phyloP scores from a whole-genome alignment of 2,113 vertebrate species.

The Melanerpes aurifrons region DNA sequence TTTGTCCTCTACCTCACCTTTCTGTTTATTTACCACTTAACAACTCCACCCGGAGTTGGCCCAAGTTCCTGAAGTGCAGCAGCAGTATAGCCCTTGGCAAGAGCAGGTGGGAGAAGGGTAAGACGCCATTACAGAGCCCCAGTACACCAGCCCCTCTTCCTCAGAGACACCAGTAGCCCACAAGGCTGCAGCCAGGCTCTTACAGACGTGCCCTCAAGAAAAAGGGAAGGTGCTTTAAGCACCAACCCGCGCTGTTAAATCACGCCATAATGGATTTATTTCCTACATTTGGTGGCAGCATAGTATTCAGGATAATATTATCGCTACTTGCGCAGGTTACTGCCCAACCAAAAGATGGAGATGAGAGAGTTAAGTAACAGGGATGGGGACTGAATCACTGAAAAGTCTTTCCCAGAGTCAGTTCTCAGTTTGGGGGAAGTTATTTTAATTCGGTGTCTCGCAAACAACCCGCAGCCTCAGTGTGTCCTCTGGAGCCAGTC shows the following conservation, averaged over 20 bases:
- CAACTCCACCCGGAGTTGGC: background rate
- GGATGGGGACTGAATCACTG: constrained; percentile 2
- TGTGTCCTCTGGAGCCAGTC: background rate
- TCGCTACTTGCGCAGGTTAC: background rate
- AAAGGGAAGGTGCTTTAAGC: background rate
- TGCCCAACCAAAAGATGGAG: background rate
- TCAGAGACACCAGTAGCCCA: background rate
- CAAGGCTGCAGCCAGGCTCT: background rate
- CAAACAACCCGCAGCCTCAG: background rate
- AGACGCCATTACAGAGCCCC: fast-evolving
- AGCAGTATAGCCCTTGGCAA: fast-evolving
- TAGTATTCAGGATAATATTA: constrained; percentile 35
- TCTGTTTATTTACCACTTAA: background rate
- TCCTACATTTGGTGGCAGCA: constrained; percentile 70
- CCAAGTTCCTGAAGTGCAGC: background rate
- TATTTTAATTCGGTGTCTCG: background rate
- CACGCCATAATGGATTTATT: background rate
- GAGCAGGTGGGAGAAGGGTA: background rate
- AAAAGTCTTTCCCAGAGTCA: constrained; percentile 41
- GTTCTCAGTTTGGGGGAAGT: constrained; percentile 13
- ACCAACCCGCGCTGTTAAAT: background rate
- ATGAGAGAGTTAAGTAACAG: constrained; percentile 21
- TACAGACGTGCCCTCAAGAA: fast-evolving
- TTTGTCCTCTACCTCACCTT: constrained; percentile 61
- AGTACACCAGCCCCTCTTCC: background rate